Evolutionary conservation across 2,113 vertebrate species (phyloP), one percentile per base, ranked within the genome.

Genomic region (Polypterus senegalus): DNA sequence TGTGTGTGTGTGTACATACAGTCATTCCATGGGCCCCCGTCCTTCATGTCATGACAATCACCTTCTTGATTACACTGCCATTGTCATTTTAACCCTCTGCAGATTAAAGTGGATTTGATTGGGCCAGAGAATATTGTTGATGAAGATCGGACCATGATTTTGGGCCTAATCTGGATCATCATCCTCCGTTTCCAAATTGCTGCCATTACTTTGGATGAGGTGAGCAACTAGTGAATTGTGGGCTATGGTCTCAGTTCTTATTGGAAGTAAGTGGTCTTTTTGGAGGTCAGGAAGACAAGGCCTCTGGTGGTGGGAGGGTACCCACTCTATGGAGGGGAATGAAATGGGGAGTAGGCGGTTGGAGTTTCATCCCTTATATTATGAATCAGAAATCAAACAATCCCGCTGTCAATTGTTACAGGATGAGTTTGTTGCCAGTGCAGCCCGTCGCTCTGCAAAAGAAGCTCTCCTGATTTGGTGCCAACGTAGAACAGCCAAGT

Each of bases 91-190:
- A 59, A 44, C 11, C 69, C 49, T 9, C 4, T 1, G 62, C 77
- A 93, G 92, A 88, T 94, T 53, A 83, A 87, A 9, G 81, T 94
- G 57, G 89, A 92, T 68, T 73, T 97, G 70, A 92, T 93, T 58
- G 91, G 89, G 59, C 93, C 91, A n/a, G 94, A 97, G 77, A 96
- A 96, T 52, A 83, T 96, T 0, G 90, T 96, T 61, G 94, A 97
- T 44, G 91, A 92, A 53, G 93, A 97, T 73, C 86, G 77, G 65
- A 92, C 82, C 0, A 83, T 92, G 72, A 92, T 97, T 73, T 80
- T 93, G 72, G 92, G 92, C 57, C 84, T 94, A 46, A 84, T 96
- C 59, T 97, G 93, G 92, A 89, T 94, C 75, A 92, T 94, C 78
- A 97, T 93, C 73, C 89, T 97, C 63, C 77, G 89, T 63, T 96